Evolutionary conservation across 1,140 invertebrate genomes (phyloP), one percentile per base, ranked within the genome.

Genomic region (Anoplolepis gracilipes): DNA sequence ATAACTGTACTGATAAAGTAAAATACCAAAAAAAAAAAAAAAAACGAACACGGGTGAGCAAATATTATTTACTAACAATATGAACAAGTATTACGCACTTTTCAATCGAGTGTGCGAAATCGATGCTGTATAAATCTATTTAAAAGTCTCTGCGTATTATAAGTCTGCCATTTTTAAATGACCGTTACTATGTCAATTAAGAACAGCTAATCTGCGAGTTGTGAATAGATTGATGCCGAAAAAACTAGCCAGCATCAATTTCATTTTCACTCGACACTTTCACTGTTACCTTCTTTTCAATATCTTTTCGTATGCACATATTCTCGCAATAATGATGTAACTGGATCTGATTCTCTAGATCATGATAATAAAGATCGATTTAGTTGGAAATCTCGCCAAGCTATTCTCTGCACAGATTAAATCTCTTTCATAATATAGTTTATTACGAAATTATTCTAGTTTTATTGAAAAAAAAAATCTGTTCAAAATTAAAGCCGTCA

Each of bases 261-360:
- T 73, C 36, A 72, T 73, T 82, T 82, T 59, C 59, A 81, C 10
- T 19, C 67, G 78, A 82, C 67, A 82, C 78, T 82, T 82, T 82
- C 78, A 82, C 78, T 2, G 67, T 69, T 39, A 22, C n/a, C n/a
- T n/a, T n/a, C n/a, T n/a, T 33, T 39, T 4, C 3, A 61, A 82
- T 73, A 13, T 82, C 49, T 30, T 36, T 33, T 59, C 36, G 19
- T 28, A 22, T 42, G 7, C 11, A 16, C 22, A 13, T 49, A 49
- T 49, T 49, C n/a, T 22, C 16, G 13, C 36, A 7, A 77, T n/a
- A 65, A 73, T 73, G 78, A 59, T 22, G 78, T 61, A 82, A 82
- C 53, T 25, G 19, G 11, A 59, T 82, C 67, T 39, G 8, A 36
- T 72, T 82, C 67, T 59, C 53, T 59, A 61, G 53, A 82, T 82